Conservation (phyloP, 2,113 vertebrate species). For the Poeciliopsis turrubarensis region DNA sequence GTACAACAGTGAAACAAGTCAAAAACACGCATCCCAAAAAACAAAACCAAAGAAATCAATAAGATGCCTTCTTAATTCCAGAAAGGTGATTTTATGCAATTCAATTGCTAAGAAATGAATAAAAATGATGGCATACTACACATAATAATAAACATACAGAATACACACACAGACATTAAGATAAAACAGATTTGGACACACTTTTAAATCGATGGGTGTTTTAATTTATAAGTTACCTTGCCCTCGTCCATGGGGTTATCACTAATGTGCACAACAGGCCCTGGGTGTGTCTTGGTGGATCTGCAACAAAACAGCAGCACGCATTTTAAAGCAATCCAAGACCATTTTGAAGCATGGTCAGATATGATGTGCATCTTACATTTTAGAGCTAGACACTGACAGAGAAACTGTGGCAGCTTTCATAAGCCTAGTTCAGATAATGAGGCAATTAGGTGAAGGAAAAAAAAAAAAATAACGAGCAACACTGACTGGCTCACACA, state of each 20-base stretch:
- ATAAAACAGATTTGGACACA: background rate
- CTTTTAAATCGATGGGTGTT: too few relatives aligned
- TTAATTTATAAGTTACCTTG: slow-evolving; percentile 83
- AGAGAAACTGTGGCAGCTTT: background rate
- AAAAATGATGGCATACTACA: too few relatives aligned
- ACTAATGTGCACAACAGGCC: slow-evolving; percentile 98
- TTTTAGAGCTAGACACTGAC: background rate
- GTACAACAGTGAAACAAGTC: too few relatives aligned
- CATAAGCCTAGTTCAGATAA: background rate
- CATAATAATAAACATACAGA: too few relatives aligned
- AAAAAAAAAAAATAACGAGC: background rate
- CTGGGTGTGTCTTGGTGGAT: slow-evolving; percentile 97
- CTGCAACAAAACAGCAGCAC: slow-evolving; percentile 68
- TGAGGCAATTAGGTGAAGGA: slow-evolving; percentile 12
- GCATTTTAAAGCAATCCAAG: background rate
- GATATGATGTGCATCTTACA: background rate
- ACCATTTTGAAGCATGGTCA: background rate
- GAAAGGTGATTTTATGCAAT: too few relatives aligned
- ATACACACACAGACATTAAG: background rate
- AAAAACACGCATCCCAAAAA: too few relatives aligned
- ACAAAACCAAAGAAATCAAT: too few relatives aligned
- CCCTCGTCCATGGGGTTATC: slow-evolving; percentile 99
- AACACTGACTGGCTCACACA: slow-evolving; percentile 1
- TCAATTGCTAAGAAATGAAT: too few relatives aligned
- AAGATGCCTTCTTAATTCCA: too few relatives aligned